A percentile compares a stretch with the other conserved stretches of the same genome.
These are phyloP conservation scores for Myotis myotis DNA, from an alignment of 2,797 vertebrate genomes.

Conservation along the genomic window DNA sequence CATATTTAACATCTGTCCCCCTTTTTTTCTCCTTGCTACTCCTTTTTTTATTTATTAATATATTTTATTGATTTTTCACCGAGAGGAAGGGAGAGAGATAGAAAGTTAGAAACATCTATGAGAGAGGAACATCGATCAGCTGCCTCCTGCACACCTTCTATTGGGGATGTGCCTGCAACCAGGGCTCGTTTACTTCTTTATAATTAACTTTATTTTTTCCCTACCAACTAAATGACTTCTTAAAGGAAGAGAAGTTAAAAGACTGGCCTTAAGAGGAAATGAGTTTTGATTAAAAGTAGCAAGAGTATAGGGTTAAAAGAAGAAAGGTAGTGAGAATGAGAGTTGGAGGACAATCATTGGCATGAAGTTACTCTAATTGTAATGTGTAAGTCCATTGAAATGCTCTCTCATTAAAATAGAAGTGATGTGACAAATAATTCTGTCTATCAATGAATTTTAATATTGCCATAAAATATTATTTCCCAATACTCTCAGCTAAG, in stretches of 20 bases:
- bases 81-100: too few species aligned
- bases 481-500: not conserved
- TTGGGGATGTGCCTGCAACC: too few species aligned
- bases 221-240: not conserved
- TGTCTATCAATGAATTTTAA: slow-evolving; percentile 18
- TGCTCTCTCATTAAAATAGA: slow-evolving; percentile 11
- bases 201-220: slow-evolving; percentile 12
- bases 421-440: not conserved
- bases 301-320: not conserved
- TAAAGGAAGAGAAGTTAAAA: slow-evolving; percentile 40
- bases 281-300: slow-evolving; percentile 9
- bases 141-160: too few species aligned
- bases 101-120: too few species aligned
- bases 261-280: not conserved
- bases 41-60: too few species aligned
- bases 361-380: not conserved
- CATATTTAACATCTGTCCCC: not conserved
- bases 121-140: too few species aligned
- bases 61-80: too few species aligned
- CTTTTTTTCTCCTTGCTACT: not conserved
- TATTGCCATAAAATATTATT: slow-evolving; percentile 9
- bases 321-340: not conserved
- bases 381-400: not conserved
- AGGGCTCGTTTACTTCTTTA: not conserved
- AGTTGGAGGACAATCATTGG: not conserved